Conservation (phyloP, 2,888 invertebrate species). For the Malthinus seriepunctatus region DNA sequence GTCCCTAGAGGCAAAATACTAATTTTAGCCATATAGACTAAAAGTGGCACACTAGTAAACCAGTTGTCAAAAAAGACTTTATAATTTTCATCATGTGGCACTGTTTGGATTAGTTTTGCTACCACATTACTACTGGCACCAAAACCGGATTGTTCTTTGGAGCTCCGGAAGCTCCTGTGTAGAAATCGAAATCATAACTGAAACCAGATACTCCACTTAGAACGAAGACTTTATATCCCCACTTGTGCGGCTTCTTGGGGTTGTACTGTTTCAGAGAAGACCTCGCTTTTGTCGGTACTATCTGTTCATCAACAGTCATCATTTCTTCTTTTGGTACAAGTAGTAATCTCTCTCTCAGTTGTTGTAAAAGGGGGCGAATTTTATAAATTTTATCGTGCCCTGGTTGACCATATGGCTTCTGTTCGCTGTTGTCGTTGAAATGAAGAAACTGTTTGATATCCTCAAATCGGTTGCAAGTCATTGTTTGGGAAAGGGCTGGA, state of each 20-base stretch:
- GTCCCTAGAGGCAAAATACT: conserved; percentile 31
- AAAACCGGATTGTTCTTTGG: conserved; percentile 37
- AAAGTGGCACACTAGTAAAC: conserved; percentile 36
- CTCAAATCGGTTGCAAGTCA: no score
- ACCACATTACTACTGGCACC: conserved; percentile 41
- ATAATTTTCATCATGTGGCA: conserved; percentile 38
- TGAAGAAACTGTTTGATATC: no score
- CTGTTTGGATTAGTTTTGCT: conserved; percentile 32
- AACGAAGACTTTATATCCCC: conserved; percentile 46
- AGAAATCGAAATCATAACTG: conserved; percentile 48
- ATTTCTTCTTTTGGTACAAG: conserved; percentile 42
- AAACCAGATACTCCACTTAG: conserved; percentile 47
- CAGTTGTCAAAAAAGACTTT: conserved; percentile 45
- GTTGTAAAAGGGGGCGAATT: conserved; percentile 33
- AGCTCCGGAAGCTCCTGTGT: conserved; percentile 38
- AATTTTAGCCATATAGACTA: conserved; percentile 30
- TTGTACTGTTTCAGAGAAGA: conserved; percentile 42
- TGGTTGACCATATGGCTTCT: conserved; percentile 2
- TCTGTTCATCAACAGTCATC: conserved; percentile 44
- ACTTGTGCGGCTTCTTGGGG: conserved; percentile 45
- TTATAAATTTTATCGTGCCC: conserved; percentile 41
- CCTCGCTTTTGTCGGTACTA: conserved; percentile 43
- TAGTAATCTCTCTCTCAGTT: conserved; percentile 21
- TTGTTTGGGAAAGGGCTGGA: no score
- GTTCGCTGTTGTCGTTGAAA: no score